These are phyloP conservation scores for Episyrphus balteatus DNA, from an alignment of 1,140 invertebrate genomes.

Conservation along the genomic window DNA sequence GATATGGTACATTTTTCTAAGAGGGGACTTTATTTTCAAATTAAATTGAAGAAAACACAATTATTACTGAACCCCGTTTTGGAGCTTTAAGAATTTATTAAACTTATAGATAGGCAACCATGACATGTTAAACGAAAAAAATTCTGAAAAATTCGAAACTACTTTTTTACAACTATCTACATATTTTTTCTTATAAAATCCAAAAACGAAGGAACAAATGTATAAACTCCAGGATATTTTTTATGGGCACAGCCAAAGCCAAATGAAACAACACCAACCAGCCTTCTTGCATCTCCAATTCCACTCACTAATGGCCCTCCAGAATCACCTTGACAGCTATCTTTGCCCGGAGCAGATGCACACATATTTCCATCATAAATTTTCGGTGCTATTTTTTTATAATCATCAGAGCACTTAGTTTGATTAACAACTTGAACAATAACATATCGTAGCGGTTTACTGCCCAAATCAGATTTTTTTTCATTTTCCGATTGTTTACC, in stretches of 20 bases:
- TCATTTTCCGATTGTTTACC: not conserved
- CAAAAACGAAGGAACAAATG: conserved; percentile 48
- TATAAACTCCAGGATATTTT: conserved; percentile 46
- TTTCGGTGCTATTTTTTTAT: conserved; percentile 72
- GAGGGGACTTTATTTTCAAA: no score
- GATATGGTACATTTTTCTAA: no score
- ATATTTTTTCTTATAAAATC: conserved; percentile 49
- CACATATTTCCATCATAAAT: conserved; percentile 51
- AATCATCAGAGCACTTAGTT: conserved; percentile 62
- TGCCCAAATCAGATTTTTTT: conserved; percentile 36
- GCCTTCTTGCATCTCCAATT: no score
- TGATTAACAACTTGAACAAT: conserved; percentile 79
- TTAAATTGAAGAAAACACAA: no score
- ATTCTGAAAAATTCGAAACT: no score
- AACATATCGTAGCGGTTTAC: conserved; percentile 77
- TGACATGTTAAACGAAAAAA: no score
- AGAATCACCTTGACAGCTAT: conserved; percentile 22
- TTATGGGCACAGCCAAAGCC: conserved; percentile 44
- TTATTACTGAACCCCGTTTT: no score
- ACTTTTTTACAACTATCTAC: no score
- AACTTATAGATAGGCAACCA: no score
- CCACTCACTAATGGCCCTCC: conserved; percentile 31
- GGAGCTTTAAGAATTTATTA: no score
- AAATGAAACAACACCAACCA: conserved; percentile 46
- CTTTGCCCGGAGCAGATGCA: conserved; percentile 34